Conservation (phyloP, 2,797 vertebrate genomes). For the Rousettus madagascariensis region DNA sequence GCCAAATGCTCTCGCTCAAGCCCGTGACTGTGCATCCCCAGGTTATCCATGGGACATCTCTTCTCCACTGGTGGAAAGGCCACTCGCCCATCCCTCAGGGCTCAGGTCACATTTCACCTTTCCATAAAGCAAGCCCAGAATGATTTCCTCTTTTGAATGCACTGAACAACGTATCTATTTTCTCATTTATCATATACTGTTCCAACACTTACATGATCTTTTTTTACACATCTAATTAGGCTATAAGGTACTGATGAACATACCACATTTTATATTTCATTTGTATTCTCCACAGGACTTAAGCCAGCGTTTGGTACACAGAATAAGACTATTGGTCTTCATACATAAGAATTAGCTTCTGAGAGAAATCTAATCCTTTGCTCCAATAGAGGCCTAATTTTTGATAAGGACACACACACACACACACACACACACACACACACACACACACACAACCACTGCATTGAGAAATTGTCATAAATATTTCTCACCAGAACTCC, state of each 20-base stretch:
- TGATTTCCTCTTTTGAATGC: neutral
- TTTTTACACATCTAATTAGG: neutral
- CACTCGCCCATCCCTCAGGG: neutral
- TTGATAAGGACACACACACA: neutral
- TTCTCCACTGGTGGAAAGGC: neutral
- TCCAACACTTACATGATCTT: neutral
- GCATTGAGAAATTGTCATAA: neutral
- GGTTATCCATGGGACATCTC: neutral
- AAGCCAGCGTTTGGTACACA: neutral
- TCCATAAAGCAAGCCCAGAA: neutral
- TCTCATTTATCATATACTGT: neutral
- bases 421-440: neutral
- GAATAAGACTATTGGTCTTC: neutral
- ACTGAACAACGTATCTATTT: neutral
- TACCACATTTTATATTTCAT: neutral
- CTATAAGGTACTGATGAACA: neutral
- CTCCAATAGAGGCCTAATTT: neutral
- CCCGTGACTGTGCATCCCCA: rapidly evolving
- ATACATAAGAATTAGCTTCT: neutral
- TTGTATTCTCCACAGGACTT: neutral
- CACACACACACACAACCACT: too few species aligned
- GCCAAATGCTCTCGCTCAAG: neutral
- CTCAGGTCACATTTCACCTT: neutral
- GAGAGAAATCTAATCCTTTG: neutral
- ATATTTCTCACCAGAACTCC: neutral